Evolutionary conservation across 2,113 vertebrate genomes (phyloP).

Genomic region (Sturnira hondurensis): DNA sequence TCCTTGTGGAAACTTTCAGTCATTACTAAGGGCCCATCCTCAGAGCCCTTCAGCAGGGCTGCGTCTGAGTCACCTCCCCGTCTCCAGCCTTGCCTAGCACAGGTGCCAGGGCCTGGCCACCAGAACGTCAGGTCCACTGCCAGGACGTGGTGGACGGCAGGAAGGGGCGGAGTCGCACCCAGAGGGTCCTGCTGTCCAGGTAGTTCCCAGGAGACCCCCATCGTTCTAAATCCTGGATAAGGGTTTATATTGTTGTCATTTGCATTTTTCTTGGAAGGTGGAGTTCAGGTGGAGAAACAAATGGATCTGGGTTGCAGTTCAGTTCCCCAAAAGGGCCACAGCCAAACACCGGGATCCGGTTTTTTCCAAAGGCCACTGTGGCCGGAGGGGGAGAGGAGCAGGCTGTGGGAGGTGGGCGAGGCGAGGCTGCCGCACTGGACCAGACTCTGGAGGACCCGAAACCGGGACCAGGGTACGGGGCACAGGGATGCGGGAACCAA

Average conservation of each 20-base stretch:
- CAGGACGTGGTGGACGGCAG: background rate
- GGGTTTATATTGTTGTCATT: background rate
- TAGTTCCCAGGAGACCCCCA: background rate
- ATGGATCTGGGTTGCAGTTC: background rate
- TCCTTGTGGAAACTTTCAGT: background rate
- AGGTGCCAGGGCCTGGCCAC: background rate
- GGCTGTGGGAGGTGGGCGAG: background rate
- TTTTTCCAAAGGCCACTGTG: background rate
- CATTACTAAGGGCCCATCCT: background rate
- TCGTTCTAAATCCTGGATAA: background rate
- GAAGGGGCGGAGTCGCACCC: background rate
- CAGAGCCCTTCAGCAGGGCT: background rate
- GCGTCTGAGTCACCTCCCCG: background rate
- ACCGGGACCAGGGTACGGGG: too few species aligned
- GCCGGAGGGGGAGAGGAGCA: background rate
- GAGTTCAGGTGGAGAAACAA: background rate
- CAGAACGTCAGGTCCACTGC: background rate
- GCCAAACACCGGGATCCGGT: background rate
- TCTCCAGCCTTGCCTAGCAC: background rate
- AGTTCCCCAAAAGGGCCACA: background rate
- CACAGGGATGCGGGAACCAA: background rate
- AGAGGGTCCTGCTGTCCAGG: background rate
- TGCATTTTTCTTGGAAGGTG: background rate
- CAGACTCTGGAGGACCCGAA: fast-evolving
- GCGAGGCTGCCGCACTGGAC: background rate